These are phyloP conservation scores for Actias luna DNA, from an alignment of 2,888 invertebrate species.

Conservation along the genomic window DNA sequence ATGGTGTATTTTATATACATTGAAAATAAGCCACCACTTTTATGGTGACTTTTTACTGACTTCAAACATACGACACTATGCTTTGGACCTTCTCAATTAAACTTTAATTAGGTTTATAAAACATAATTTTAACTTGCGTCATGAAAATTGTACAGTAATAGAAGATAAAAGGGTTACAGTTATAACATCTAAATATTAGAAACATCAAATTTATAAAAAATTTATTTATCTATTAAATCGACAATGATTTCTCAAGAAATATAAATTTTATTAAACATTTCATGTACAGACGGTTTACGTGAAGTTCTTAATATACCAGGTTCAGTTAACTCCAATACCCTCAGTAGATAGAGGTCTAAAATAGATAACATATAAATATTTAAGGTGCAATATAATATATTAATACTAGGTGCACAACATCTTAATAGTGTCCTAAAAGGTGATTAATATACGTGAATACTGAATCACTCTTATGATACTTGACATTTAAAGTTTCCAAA, in stretches of 20 bases:
- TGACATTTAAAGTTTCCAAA: constrained; percentile 29
- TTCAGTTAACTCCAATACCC: constrained; percentile 62
- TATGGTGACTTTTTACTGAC: background rate
- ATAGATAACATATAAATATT: constrained; percentile 6
- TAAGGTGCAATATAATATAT: constrained; percentile 26
- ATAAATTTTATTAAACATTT: constrained; percentile 18
- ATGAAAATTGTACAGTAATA: constrained; percentile 41
- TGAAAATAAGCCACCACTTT: too few species aligned
- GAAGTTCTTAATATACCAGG: constrained; percentile 60
- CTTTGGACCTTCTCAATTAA: background rate
- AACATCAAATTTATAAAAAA: constrained; percentile 28
- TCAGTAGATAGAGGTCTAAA: constrained; percentile 16
- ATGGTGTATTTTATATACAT: too few species aligned
- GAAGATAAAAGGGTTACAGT: constrained; percentile 25
- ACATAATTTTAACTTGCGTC: constrained; percentile 61
- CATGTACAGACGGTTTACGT: constrained; percentile 34
- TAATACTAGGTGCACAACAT: constrained; percentile 15
- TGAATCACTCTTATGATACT: constrained; percentile 13
- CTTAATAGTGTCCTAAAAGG: constrained; percentile 4
- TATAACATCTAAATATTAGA: constrained; percentile 1
- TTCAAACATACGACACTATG: background rate
- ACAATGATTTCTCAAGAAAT: constrained; percentile 19
- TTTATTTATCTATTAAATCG: constrained; percentile 36
- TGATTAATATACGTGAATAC: constrained; percentile 18
- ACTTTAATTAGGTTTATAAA: background rate